These are phyloP conservation scores for Nylanderia fulva DNA, from an alignment of 1,140 invertebrate genomes.

Conservation along the genomic window DNA sequence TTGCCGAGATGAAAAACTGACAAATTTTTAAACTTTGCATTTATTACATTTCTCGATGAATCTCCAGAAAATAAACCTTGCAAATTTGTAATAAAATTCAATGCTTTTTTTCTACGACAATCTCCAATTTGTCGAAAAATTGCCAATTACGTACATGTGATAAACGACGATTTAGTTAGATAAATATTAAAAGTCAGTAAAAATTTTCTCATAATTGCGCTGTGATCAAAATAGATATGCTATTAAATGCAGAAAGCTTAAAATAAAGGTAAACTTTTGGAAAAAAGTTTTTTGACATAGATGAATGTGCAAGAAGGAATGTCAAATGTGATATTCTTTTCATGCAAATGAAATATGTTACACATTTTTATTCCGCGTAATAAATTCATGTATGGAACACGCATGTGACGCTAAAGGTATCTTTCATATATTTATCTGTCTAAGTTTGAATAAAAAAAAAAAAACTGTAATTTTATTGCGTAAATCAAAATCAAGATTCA, in stretches of 20 bases:
- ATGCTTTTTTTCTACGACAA: not conserved
- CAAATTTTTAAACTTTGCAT: constrained; percentile 20
- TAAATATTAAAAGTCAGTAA: not conserved
- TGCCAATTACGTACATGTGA: not conserved
- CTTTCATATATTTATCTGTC: not conserved
- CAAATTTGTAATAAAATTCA: not conserved
- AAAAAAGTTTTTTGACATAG: not conserved
- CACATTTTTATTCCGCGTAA: not conserved
- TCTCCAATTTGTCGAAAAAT: not conserved
- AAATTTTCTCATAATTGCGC: not conserved
- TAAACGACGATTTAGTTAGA: not conserved
- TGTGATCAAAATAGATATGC: not conserved
- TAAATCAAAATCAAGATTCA: not conserved
- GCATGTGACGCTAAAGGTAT: not conserved
- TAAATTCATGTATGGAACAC: not conserved
- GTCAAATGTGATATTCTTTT: not conserved
- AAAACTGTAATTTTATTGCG: not conserved
- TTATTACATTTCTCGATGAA: constrained; percentile 12
- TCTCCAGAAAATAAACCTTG: not conserved
- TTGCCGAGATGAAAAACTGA: not conserved
- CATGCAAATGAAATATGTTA: not conserved
- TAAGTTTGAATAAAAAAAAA: not conserved
- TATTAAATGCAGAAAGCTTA: not conserved
- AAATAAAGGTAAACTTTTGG: not conserved
- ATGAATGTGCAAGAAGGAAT: not conserved